phyloP scores from a whole-genome alignment of 1,140 invertebrate species.

The Wasmannia auropunctata region DNA sequence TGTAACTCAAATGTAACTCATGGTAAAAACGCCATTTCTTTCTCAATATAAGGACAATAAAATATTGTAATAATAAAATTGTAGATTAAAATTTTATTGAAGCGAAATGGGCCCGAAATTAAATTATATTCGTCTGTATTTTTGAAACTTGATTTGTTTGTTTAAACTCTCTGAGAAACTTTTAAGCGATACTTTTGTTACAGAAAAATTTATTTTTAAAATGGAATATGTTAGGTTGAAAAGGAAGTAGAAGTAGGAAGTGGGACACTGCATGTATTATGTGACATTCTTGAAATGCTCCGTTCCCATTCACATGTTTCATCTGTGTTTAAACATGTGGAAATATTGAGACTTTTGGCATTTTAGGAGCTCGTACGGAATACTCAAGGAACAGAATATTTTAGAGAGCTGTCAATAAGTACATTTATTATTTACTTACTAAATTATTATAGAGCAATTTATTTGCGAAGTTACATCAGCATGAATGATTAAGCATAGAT shows the following conservation, averaged over 20 bases:
- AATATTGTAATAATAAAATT: not conserved
- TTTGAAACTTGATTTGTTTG: not conserved
- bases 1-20: not conserved
- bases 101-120: not conserved
- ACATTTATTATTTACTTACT: not conserved
- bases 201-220: not conserved
- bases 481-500: not conserved
- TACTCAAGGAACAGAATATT: conserved; percentile 8
- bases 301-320: not conserved
- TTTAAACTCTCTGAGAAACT: not conserved
- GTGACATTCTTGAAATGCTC: conserved; percentile 13
- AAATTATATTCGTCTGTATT: not conserved
- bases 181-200: not conserved
- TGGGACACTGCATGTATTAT: not conserved
- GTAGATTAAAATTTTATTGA: conserved; percentile 9
- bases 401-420: not conserved
- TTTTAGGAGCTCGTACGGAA: not conserved
- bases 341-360: conserved; percentile 1
- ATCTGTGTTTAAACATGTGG: conserved; percentile 5
- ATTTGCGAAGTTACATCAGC: not conserved
- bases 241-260: not conserved
- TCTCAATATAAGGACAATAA: not conserved
- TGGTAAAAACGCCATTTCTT: not conserved
- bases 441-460: conserved; percentile 13
- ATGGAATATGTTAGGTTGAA: not conserved